Evolutionary conservation across 2,797 vertebrate genomes (phyloP).

Genomic region (Alexandromys oeconomus): DNA sequence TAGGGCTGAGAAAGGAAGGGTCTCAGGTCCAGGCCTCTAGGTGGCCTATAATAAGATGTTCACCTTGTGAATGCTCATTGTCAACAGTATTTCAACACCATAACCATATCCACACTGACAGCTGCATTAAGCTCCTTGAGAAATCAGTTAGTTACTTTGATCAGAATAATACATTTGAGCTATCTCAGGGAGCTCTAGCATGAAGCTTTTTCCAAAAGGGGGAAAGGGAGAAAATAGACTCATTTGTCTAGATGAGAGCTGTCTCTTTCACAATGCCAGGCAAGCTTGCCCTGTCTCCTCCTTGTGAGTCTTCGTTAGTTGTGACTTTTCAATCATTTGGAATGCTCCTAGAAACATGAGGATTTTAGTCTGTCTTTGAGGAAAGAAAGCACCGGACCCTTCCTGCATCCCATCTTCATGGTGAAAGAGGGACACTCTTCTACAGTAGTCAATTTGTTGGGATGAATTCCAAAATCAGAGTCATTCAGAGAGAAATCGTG

Average conservation of each 20-base stretch:
- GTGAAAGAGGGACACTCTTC: neutral
- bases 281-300: neutral
- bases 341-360: neutral
- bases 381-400: neutral
- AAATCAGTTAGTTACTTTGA: neutral
- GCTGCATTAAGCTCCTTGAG: neutral
- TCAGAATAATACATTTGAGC: neutral
- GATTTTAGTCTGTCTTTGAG: neutral
- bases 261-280: neutral
- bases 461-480: neutral
- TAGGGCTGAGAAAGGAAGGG: conserved; percentile 76
- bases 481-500: neutral
- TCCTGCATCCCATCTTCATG: neutral
- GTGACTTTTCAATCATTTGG: neutral
- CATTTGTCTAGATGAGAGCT: neutral
- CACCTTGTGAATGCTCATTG: conserved; percentile 54
- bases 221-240: neutral
- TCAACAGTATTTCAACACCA: neutral
- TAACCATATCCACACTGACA: neutral
- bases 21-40: conserved; percentile 60
- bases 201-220: neutral
- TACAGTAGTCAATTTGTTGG: neutral
- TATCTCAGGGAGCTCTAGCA: neutral
- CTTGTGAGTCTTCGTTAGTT: neutral
- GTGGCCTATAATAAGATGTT: conserved; percentile 63